These are phyloP conservation scores for Teinopalpus imperialis DNA, from an alignment of 2,888 invertebrate genomes.

Conservation along the genomic window DNA sequence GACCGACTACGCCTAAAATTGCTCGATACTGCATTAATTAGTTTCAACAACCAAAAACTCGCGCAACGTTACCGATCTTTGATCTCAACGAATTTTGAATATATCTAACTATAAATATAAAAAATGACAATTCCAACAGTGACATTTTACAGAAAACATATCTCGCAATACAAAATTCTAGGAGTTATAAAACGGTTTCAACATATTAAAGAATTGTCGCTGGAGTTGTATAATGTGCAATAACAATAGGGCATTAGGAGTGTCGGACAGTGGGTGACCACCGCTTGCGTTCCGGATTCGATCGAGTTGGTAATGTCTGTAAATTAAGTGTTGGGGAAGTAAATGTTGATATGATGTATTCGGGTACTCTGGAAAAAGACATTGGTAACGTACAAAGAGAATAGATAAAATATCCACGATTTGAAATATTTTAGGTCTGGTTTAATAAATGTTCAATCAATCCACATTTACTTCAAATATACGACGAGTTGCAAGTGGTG, in stretches of 20 bases:
- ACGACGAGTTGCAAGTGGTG: constrained; percentile 51
- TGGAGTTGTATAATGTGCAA: no score
- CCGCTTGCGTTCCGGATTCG: constrained; percentile 37
- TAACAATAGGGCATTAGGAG: constrained; percentile 17
- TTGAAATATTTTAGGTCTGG: constrained; percentile 10
- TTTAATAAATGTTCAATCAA: constrained; percentile 26
- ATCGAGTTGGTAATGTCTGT: constrained; percentile 34
- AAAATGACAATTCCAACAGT: no score
- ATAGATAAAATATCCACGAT: constrained; percentile 5
- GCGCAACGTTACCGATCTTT: no score
- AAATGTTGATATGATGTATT: constrained; percentile 53
- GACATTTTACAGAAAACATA: no score
- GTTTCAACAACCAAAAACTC: no score
- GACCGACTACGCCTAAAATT: constrained; percentile 10
- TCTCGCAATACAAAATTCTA: no score
- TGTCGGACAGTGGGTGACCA: constrained; percentile 31
- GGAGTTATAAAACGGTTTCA: no score
- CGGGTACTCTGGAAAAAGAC: constrained; percentile 23
- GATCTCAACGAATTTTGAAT: no score
- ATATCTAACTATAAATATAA: no score
- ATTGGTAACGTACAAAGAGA: constrained; percentile 22
- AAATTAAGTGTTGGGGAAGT: constrained; percentile 46
- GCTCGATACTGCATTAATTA: not conserved
- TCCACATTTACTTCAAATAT: constrained; percentile 65
- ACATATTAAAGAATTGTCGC: no score